Conservation (phyloP, 2,113 vertebrate genomes). For the Dicentrarchus labrax region DNA sequence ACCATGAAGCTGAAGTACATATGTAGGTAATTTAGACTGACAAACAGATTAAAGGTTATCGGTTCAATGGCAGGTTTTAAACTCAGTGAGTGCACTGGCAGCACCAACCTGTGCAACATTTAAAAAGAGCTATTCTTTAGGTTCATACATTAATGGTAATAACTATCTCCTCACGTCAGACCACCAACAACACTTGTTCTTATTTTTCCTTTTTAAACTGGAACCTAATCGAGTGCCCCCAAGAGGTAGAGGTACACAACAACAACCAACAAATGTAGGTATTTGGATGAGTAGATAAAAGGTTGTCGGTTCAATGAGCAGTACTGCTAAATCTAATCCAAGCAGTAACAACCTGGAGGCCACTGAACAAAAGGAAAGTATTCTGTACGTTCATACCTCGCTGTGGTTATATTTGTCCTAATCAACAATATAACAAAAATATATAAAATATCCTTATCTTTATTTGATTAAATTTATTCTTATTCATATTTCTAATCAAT, state of each 20-base stretch:
- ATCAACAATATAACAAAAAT: neutral
- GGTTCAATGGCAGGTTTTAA: neutral
- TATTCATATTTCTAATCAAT: neutral
- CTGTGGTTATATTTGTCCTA: neutral
- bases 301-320: conserved; percentile 8
- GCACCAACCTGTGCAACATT: neutral
- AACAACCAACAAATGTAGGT: neutral
- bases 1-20: neutral
- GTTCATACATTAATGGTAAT: neutral
- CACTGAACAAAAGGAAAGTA: neutral
- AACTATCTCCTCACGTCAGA: neutral
- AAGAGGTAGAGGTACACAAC: neutral
- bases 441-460: neutral
- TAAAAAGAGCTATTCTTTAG: neutral
- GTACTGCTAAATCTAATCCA: neutral
- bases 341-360: neutral
- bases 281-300: neutral
- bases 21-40: neutral
- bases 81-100: neutral
- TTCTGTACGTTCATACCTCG: neutral
- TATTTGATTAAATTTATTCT: neutral
- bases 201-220: neutral
- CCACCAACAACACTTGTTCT: neutral
- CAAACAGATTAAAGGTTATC: neutral
- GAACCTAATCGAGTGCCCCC: neutral